Conservation (phyloP, 1,140 invertebrate genomes). For the Caerostris darwini region DNA sequence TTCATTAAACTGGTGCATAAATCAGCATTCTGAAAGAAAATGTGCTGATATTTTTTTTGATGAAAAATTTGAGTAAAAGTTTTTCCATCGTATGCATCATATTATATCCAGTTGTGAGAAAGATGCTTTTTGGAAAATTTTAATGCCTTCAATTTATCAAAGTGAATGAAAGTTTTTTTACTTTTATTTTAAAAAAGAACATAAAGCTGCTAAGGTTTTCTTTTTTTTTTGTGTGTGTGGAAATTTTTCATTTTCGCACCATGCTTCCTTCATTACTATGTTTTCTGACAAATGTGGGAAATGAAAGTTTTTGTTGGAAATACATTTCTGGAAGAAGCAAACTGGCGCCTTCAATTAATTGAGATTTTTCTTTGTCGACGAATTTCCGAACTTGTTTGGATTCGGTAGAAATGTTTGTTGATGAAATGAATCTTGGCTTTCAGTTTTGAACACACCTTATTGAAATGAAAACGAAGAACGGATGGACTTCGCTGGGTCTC, state of each 20-base stretch:
- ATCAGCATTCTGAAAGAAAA: not conserved
- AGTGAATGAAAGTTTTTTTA: not conserved
- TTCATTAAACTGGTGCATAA: conserved; percentile 10
- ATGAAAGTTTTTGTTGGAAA: conserved; percentile 8
- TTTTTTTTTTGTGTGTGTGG: not conserved
- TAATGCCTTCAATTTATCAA: conserved; percentile 28
- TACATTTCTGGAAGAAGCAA: not conserved
- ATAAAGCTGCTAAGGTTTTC: too few species aligned
- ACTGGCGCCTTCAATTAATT: not conserved
- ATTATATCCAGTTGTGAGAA: not conserved
- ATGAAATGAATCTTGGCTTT: not conserved
- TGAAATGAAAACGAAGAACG: not conserved
- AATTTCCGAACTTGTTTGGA: not conserved
- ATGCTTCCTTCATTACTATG: not conserved
- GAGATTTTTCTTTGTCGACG: not conserved
- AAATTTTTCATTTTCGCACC: not conserved
- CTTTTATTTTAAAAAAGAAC: too few species aligned
- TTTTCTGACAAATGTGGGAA: not conserved
- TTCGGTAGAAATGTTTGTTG: not conserved
- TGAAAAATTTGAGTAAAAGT: not conserved
- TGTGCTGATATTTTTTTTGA: not conserved
- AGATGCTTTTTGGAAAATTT: not conserved
- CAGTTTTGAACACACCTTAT: not conserved
- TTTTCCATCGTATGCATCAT: not conserved
- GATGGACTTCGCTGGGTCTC: too few species aligned